Percentiles rank a stretch among this genome's conserved stretches.
phyloP scores from a whole-genome alignment of 2,888 invertebrate genomes.

The Palloptera scutellata region DNA sequence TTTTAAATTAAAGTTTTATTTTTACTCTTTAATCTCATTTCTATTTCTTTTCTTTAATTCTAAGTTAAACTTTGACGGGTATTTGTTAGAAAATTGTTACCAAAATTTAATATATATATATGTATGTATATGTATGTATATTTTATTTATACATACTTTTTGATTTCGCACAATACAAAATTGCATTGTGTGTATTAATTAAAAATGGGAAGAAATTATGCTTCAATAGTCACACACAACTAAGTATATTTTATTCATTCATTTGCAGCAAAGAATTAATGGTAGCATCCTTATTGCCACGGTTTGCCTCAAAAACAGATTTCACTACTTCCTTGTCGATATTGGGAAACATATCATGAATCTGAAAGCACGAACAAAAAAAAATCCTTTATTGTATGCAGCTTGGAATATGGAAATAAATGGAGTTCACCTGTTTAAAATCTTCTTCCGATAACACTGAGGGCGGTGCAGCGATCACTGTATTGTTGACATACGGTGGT shows the following conservation, averaged over 20 bases:
- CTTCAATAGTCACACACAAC: too few relatives aligned
- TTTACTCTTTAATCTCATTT: too few relatives aligned
- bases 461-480: slow-evolving; percentile 43
- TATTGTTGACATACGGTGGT: slow-evolving; percentile 47
- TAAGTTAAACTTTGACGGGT: neutral
- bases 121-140: too few relatives aligned
- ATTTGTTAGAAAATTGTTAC: too few relatives aligned
- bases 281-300: slow-evolving; percentile 88
- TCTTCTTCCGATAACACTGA: slow-evolving; percentile 68
- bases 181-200: neutral
- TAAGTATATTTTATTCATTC: slow-evolving; percentile 67
- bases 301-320: slow-evolving; percentile 87
- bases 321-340: slow-evolving; percentile 92
- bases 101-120: neutral
- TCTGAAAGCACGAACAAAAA: slow-evolving; percentile 65
- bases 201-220: too few relatives aligned
- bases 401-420: neutral
- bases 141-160: too few relatives aligned
- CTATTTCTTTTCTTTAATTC: too few relatives aligned
- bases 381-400: slow-evolving; percentile 29
- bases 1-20: too few relatives aligned
- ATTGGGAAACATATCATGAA: slow-evolving; percentile 96
- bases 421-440: slow-evolving; percentile 69
- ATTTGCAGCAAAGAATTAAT: slow-evolving; percentile 91
- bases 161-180: neutral